phyloP scores from a whole-genome alignment of 2,888 invertebrate genomes.

The Ashinkailepas kermadecensis region DNA sequence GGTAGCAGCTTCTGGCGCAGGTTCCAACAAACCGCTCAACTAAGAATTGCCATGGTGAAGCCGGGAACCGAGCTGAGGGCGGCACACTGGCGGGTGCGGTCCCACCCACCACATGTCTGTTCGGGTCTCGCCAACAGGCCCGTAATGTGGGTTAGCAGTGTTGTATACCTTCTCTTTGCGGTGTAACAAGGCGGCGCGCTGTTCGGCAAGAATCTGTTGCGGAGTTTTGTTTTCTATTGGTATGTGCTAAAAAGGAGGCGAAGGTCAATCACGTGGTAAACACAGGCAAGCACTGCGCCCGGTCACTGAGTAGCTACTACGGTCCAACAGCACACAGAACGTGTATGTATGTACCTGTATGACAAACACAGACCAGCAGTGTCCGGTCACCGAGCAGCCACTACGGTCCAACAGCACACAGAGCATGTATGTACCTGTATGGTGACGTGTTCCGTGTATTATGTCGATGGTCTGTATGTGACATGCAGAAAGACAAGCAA shows the following conservation, averaged over 20 bases:
- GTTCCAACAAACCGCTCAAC: too few species aligned
- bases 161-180: constrained; percentile 1
- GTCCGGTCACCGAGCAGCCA: too few species aligned
- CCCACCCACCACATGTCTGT: too few species aligned
- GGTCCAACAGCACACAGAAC: neutral
- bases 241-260: neutral
- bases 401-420: neutral
- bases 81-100: too few species aligned
- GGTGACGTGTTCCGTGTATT: neutral
- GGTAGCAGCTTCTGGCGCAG: too few species aligned
- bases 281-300: neutral
- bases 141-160: neutral
- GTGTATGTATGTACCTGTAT: too few species aligned
- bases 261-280: neutral
- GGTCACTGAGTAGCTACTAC: neutral
- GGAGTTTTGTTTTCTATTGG: constrained; percentile 7
- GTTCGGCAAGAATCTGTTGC: constrained; percentile 14
- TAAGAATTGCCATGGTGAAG: too few species aligned
- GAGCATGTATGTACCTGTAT: neutral
- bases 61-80: too few species aligned
- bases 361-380: too few species aligned
- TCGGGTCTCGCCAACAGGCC: neutral
- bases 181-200: neutral
- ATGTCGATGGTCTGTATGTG: neutral
- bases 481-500: neutral